Evolutionary conservation across 2,888 invertebrate genomes (phyloP).

Genomic region (Cataglyphis cursor): DNA sequence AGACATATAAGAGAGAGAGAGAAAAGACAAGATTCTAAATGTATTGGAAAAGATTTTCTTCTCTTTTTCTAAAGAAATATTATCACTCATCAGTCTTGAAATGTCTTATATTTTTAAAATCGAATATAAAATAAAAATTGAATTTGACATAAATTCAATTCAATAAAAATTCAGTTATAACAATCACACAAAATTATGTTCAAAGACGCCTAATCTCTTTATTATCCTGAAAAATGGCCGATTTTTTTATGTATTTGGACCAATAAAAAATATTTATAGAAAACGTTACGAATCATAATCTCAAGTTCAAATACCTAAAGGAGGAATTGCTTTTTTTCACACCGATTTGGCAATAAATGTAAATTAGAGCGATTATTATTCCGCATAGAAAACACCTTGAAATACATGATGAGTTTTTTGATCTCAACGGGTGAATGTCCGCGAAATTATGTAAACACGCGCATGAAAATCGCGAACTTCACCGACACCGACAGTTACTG

Average conservation of each 20-base stretch:
- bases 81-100: not conserved
- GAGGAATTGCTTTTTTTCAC: not conserved
- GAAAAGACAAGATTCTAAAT: not conserved
- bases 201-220: not conserved
- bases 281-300: not conserved
- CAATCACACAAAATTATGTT: not conserved
- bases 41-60: not conserved
- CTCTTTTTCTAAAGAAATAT: not conserved
- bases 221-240: not conserved
- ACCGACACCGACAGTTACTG: constrained; percentile 49
- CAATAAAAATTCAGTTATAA: not conserved
- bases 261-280: not conserved
- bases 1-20: not conserved
- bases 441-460: constrained; percentile 30
- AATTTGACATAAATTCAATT: constrained; percentile 1
- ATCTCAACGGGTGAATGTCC: not conserved
- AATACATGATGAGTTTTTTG: not conserved
- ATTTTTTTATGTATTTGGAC: not conserved
- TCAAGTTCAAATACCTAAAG: not conserved
- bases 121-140: not conserved
- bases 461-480: constrained; percentile 40
- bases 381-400: constrained; percentile 4
- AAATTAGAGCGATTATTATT: not conserved
- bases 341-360: not conserved
- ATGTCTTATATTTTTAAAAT: constrained; percentile 8